phyloP scores from a whole-genome alignment of 2,113 vertebrate species.

The Mystacornis crossleyi region DNA sequence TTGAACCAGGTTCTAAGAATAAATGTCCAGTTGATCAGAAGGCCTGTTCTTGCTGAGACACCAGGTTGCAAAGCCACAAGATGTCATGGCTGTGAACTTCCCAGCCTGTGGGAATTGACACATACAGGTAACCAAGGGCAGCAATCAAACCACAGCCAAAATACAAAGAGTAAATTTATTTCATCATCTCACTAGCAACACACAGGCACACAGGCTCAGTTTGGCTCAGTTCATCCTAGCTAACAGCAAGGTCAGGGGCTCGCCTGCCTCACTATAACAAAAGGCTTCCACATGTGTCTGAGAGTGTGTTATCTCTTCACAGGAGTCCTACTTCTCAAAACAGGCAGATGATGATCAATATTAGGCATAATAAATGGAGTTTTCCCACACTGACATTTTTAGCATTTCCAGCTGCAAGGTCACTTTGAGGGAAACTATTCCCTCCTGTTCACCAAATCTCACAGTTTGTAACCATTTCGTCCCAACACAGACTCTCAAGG shows the following conservation, averaged over 20 bases:
- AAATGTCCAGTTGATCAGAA: not conserved
- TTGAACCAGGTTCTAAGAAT: not conserved
- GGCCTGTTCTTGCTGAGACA: not conserved
- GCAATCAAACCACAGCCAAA: not conserved
- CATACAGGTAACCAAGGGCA: not conserved
- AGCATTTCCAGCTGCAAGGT: not conserved
- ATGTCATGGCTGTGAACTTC: not conserved
- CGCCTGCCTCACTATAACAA: not conserved
- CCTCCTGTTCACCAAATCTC: not conserved
- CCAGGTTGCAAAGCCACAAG: not conserved
- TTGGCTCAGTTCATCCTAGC: not conserved
- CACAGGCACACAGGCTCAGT: not conserved
- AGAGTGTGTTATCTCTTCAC: not conserved
- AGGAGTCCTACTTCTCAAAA: not conserved
- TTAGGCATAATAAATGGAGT: no score
- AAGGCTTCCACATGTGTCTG: no score
- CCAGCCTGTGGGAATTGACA: not conserved
- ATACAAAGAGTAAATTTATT: not conserved
- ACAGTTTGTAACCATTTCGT: not conserved
- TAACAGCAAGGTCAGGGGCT: not conserved
- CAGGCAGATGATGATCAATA: not conserved
- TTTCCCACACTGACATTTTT: not conserved
- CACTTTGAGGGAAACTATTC: not conserved
- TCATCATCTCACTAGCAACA: not conserved
- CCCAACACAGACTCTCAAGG: not conserved